A percentile compares a stretch with the other conserved stretches of the same genome.
phyloP scores from a whole-genome alignment of 2,113 vertebrate genomes.

The Pica pica region DNA sequence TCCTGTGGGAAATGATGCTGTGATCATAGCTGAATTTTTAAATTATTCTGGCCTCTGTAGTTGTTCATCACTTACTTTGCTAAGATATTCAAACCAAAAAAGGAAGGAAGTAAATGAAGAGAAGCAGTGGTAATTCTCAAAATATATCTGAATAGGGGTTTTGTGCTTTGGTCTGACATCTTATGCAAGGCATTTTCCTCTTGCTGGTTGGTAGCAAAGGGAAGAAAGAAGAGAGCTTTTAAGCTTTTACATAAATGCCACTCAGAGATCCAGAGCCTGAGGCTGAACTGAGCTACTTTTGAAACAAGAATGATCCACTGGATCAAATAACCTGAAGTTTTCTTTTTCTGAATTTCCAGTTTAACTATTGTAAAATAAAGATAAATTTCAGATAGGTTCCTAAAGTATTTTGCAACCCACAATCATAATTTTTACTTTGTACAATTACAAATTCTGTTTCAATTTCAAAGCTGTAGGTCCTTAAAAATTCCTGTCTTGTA shows the following conservation, averaged over 20 bases:
- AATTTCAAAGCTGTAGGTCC: not conserved
- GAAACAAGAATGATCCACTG: not conserved
- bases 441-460: not conserved
- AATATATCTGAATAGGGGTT: not conserved
- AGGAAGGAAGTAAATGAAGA: not conserved
- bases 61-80: not conserved
- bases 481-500: not conserved
- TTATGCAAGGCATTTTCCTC: not conserved
- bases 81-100: not conserved
- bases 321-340: not conserved
- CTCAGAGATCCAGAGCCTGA: not conserved
- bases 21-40: not conserved
- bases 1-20: not conserved
- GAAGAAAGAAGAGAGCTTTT: not conserved
- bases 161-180: not conserved
- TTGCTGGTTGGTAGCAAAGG: not conserved
- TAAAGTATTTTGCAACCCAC: not conserved
- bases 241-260: not conserved
- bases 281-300: not conserved
- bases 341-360: not conserved
- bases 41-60: fast-evolving
- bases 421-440: not conserved
- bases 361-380: not conserved
- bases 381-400: not conserved
- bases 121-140: not conserved